Evolutionary conservation across 2,797 vertebrate species (phyloP), one percentile per base, ranked within the genome.

Genomic region (Uromys caudimaculatus): DNA sequence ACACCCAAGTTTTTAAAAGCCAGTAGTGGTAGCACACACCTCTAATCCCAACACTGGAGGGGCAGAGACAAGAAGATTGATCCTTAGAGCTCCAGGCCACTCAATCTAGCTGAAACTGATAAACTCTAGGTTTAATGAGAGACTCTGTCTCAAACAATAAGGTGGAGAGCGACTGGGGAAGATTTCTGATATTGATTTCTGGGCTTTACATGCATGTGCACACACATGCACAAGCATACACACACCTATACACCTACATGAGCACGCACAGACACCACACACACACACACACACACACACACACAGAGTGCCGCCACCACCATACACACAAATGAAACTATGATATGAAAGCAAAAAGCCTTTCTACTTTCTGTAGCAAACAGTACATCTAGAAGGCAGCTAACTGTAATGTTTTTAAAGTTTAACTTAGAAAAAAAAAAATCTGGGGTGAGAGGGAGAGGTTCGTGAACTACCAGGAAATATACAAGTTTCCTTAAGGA

Each of bases 381-480:
- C 35, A 93, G 32, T 73, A 47, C 29, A 7, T 89, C 35, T 89
- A 93, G 62, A 21, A 78, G 44, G 38, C 69, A 95, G 62, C 44
- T 41, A 86, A 58, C 82, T 75, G 21, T 32, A 75, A 76, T 62
- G 32, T 47, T 89, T 93, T 84, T 75, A 93, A 96, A 95, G 44
- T 23, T 64, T 64, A 62, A 84, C 19, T 86, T 56, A 91, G 58
- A 13, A 90, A 87, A 60, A 94, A 94, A 92, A 73, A 92, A 91
- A 17, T 44, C 50, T 29, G 44, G 12, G 41, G 73, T 76, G 35
- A 94, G 79, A 92, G 71, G 62, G 38, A 95, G 56, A 94, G 44
- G 27, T 77, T 96, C 29, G 67, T 52, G 79, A 96, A 8, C n/a
- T 38, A 89, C n/a, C 87, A 85, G 91, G 82, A 96, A 90, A 82